Base-by-base conservation (phyloP, 2,113 vertebrate species). In the Paramormyrops kingsleyae region DNA sequence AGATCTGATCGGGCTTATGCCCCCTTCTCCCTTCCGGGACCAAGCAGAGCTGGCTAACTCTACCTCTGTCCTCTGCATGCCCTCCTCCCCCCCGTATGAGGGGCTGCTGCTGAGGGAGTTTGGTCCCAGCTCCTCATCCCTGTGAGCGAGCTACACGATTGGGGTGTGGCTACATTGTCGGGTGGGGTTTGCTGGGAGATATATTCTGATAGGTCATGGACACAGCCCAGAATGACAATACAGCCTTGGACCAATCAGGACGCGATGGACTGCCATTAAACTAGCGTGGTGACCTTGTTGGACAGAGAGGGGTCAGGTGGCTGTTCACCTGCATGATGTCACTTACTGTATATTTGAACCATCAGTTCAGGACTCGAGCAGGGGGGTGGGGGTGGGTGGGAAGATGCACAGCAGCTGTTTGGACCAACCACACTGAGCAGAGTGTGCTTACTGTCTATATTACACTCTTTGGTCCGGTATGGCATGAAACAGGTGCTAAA, bases 11-110 rank as follows among this genome's bases (percentile, higher is more conserved):
- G 97, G 97, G 52, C 96, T 99, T 92, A 98, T 98, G 12, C 99
- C 99, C 87, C 99, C 99, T 3, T 99, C 98, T 49, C 98, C 98
- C 4, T 99, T 99, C 90, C 96, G 98, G 94, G 99, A 99, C 96
- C 98, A 97, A 10, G 94, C 97, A 1, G 98, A 97, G 93, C 99
- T 98, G 4, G 95, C 97, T 84, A 96, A 94, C 85, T 98, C 98
- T 0, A 98, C 98, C 94, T 97, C 96, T 0, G 97, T 95, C 83
- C 94, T 97, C 80, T 97, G 96, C 89, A 96, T 97, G 89, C 96
- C 96, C 0, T 96, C 96, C 15, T 97, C 97, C 13, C 97, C 97
- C 49, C 97, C 98, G 89, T 99, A 98, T 0, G 98, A 99, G 95
- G 97, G 97, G 0, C 97, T 99, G 83, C 94, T 99, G 94, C 97